Evolutionary conservation across 1,140 invertebrate genomes (phyloP).

Genomic region (Drosophila sp.): DNA sequence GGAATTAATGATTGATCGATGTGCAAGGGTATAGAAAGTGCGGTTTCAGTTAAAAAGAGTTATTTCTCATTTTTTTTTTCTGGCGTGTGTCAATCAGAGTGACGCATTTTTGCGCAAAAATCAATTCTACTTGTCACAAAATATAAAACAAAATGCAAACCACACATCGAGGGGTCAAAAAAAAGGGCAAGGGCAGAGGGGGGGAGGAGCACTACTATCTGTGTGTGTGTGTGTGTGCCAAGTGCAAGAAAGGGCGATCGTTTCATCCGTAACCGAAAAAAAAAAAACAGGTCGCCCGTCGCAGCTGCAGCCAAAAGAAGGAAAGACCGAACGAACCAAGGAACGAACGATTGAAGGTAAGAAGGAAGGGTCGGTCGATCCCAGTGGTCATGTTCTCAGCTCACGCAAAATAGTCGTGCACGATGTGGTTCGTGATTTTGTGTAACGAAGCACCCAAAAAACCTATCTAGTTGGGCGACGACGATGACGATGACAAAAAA

Average conservation of each 20-base stretch:
- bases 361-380: slow-evolving; percentile 24
- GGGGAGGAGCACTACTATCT: not conserved
- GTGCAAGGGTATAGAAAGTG: too few relatives aligned
- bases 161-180: too few relatives aligned
- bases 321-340: not conserved
- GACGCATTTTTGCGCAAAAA: not conserved
- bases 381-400: slow-evolving; percentile 81
- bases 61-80: too few relatives aligned
- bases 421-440: slow-evolving; percentile 83
- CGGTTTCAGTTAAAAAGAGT: not conserved
- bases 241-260: slow-evolving; percentile 10
- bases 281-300: slow-evolving; percentile 17
- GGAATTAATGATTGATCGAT: too few relatives aligned
- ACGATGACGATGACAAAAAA: slow-evolving; percentile 25
- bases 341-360: slow-evolving; percentile 31
- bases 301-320: slow-evolving; percentile 36
- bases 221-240: not conserved
- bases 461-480: slow-evolving; percentile 56
- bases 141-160: not conserved
- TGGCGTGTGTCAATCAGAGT: not conserved
- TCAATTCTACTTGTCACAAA: not conserved
- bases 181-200: not conserved
- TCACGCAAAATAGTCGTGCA: slow-evolving; percentile 83
- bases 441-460: slow-evolving; percentile 81
- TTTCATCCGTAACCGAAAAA: not conserved